Percentiles rank a stretch among this genome's conserved stretches.
Conservation (phyloP, 2,888 invertebrate genomes). For the Oasisia sp. region DNA sequence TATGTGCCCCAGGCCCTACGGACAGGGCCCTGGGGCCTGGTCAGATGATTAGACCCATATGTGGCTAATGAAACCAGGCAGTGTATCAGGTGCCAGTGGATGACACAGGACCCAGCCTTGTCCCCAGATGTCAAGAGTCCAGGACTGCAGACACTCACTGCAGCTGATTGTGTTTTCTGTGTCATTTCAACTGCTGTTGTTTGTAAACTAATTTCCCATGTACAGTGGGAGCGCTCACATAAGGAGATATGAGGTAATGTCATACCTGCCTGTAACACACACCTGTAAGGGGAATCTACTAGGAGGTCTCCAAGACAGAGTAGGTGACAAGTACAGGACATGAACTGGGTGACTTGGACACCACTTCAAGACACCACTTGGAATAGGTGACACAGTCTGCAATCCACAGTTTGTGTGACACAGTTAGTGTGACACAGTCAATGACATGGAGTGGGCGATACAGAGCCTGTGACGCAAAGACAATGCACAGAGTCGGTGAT, state of each 20-base stretch:
- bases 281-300: background rate
- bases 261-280: background rate
- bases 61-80: background rate
- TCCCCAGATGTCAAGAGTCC: background rate
- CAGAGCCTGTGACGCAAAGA: too few relatives aligned
- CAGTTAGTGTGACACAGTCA: too few relatives aligned
- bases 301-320: background rate
- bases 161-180: background rate
- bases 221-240: background rate
- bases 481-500: too few relatives aligned
- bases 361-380: too few relatives aligned
- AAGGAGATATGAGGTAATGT: constrained; percentile 3
- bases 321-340: background rate
- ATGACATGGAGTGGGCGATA: too few relatives aligned
- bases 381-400: too few relatives aligned
- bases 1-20: background rate
- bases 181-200: background rate
- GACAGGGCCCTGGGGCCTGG: background rate
- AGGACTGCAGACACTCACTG: background rate
- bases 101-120: background rate
- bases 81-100: background rate
- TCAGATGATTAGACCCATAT: background rate
- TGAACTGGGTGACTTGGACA: background rate
- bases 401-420: too few relatives aligned
- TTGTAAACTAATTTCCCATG: background rate